Evolutionary conservation across 2,888 invertebrate genomes (phyloP), one percentile per base, ranked within the genome.

Genomic region (Pammene aurita): DNA sequence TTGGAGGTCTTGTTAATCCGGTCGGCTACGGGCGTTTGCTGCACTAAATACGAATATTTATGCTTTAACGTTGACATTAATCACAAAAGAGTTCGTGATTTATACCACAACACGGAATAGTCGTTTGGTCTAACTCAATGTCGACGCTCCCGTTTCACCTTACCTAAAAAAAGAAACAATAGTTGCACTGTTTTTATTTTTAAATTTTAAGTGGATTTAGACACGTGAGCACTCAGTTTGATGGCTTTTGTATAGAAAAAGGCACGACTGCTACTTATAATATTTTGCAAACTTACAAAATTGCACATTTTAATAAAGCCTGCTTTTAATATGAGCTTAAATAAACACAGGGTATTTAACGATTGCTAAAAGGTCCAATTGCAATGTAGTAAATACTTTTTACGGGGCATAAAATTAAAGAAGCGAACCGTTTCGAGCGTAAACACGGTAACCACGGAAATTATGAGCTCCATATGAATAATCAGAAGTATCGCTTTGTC

Each of bases 11-110:
- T 73, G 83, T 83, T 85, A 85, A 85, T 82, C 86, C 84, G 81
- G 84, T 79, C 82, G 84, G 82, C 87, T 76, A 77, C 77, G 78
- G 74, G 64, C 73, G 67, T 76, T 74, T 76, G 80, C 82, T 86
- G 85, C 83, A 91, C 91, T 90, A 89, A 92, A 91, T 92, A 91
- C 88, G 84, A 88, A 86, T 86, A 84, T 91, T 90, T 87, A 89
- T 85, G 84, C 80, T 86, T 86, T 84, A 76, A 85, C 86, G 80
- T 82, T 88, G 90, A 91, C 92, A 86, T 91, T 90, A 88, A 92
- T 90, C 87, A 91, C 89, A 87, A 90, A 90, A 90, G 86, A 84
- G 80, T 81, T 71, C 66, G 77, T 90, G 91, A 92, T 92, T 90
- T 91, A 92, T 89, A 76, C 72, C 79, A 81, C 80, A 81, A 81